phyloP scores from a whole-genome alignment of 2,888 invertebrate species.

The Stenotaenia linearis region DNA sequence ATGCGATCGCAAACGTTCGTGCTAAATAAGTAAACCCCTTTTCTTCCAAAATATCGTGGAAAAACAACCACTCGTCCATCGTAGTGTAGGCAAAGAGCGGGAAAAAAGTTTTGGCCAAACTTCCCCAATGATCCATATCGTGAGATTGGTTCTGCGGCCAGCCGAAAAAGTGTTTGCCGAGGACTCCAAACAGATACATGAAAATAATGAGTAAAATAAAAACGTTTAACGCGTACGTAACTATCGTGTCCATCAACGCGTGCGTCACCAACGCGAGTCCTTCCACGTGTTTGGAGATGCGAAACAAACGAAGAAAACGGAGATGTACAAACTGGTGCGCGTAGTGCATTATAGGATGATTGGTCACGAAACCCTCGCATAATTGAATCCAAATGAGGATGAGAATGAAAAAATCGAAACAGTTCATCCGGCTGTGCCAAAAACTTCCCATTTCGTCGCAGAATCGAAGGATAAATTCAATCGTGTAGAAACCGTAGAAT shows the following conservation, averaged over 20 bases:
- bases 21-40: not conserved
- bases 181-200: not conserved
- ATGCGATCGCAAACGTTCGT: not conserved
- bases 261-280: not conserved
- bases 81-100: not conserved
- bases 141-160: not conserved
- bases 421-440: not conserved
- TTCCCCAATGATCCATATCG: not conserved
- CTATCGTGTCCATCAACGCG: not conserved
- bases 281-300: not conserved
- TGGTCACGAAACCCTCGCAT: not conserved
- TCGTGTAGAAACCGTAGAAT: not conserved
- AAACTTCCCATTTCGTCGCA: not conserved
- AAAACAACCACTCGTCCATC: not conserved
- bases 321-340: not conserved
- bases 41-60: not conserved
- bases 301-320: not conserved
- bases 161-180: not conserved
- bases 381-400: not conserved
- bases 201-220: not conserved
- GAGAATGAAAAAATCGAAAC: not conserved
- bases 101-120: not conserved
- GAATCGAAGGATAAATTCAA: not conserved
- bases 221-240: not conserved
- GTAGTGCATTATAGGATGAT: not conserved